Base-by-base conservation (phyloP, 2,113 vertebrate species). In the Telmatochromis sp. region DNA sequence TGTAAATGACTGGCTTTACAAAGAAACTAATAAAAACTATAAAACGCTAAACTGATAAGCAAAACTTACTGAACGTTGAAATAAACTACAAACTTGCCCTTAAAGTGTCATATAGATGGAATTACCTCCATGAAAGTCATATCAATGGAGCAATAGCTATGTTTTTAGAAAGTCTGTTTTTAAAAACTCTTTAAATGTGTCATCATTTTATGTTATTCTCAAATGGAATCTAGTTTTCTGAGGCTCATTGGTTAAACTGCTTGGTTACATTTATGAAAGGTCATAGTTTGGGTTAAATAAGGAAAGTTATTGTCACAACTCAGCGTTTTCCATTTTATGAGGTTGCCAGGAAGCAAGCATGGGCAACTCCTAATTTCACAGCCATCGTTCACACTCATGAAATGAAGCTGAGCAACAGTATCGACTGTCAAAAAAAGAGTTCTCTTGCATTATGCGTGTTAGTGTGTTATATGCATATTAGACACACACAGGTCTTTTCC, bases 201-300 rank as follows among this genome's bases (percentile, higher is more conserved):
- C 5, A 28, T 7, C 2, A 2, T 15, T 71, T 71, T 6, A 71
- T 23, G 7, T 42, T 6, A 2, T 23, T 71, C 35, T 71, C 35
- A 73, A 9, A 73, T 14, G 0, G 40, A 10, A 23, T 26, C 0
- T 17, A 0, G 13, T 73, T 73, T 42, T 68, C 33, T 21, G 1
- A 14, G 63, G 19, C 0, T 68, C 19, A 13, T 21, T 40, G 63
- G 33, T 40, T 68, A 40, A 68, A 40, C 35, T 68, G 35, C 5
- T 71, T 23, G 35, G 35, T 13, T 42, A 40, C 35, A 5, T 42
- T 42, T 0, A 28, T 26, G 40, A 75, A 28, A 28, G 14, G 14
- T 47, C 40, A 26, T 47, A 2, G 6, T 47, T 47, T 75, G 14
- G 68, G 9, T 11, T 75, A 75, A 75, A 26, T 15, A 19, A 75